Percentiles rank a stretch among this genome's conserved stretches.
Conservation (phyloP, 1,140 invertebrate species). For the Potamilus streckersoni region DNA sequence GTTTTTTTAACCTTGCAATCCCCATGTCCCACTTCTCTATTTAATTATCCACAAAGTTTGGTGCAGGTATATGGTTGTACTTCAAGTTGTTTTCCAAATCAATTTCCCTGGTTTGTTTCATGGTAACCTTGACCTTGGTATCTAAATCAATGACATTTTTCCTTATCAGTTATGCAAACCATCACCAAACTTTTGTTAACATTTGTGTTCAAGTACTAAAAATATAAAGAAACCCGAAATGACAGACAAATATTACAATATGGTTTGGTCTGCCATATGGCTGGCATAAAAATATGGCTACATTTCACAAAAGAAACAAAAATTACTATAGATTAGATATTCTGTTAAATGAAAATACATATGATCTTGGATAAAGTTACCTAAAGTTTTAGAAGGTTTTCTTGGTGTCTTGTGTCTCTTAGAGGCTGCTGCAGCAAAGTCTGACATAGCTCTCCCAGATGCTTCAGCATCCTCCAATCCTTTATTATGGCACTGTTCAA, state of each 20-base stretch:
- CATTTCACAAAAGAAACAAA: not conserved
- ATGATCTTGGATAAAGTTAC: not conserved
- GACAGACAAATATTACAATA: not conserved
- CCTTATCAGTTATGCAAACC: no score
- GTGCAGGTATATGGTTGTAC: no score
- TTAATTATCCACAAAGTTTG: no score
- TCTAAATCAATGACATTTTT: no score
- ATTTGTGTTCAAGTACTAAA: not conserved
- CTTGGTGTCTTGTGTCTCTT: slow-evolving; percentile 39
- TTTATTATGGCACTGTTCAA: slow-evolving; percentile 67
- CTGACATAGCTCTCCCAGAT: slow-evolving; percentile 50
- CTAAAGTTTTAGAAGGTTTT: slow-evolving; percentile 35
- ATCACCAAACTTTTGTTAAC: no score
- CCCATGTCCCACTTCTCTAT: no score
- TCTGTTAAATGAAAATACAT: not conserved
- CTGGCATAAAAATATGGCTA: no score
- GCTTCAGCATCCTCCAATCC: slow-evolving; percentile 66
- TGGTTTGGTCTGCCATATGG: not conserved
- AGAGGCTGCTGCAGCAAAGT: slow-evolving; percentile 10
- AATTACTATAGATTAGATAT: not conserved
- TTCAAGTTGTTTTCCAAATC: no score
- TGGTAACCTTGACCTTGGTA: no score
- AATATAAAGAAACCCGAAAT: not conserved
- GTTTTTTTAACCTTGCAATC: no score
- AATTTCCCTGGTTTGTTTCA: no score